Conservation (phyloP, 2,797 vertebrate genomes). For the Karalla daura region DNA sequence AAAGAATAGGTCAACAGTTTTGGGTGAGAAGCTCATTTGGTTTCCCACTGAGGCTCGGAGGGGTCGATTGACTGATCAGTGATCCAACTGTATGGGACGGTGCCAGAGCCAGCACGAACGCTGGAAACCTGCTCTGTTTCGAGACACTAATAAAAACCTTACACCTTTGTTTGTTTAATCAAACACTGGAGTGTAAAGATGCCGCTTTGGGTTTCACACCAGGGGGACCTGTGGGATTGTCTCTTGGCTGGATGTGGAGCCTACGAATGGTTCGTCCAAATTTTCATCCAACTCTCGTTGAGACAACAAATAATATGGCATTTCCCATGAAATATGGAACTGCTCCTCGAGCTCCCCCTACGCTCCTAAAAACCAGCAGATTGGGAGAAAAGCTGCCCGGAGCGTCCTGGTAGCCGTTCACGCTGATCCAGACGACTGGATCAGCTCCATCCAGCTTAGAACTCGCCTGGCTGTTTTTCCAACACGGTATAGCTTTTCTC, state of each 20-base stretch:
- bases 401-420: neutral
- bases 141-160: too few species aligned
- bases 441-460: neutral
- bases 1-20: neutral
- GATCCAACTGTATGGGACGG: neutral
- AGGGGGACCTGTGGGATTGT: too few species aligned
- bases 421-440: neutral
- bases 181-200: too few species aligned
- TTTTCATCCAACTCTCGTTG: neutral
- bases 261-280: neutral
- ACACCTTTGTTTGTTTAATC: too few species aligned
- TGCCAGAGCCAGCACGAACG: neutral
- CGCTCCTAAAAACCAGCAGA: too few species aligned
- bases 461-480: conserved; percentile 12
- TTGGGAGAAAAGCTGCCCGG: neutral
- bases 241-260: too few species aligned
- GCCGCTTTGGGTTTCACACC: too few species aligned
- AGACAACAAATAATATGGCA: too few species aligned
- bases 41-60: neutral
- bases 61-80: neutral
- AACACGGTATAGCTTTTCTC: conserved; percentile 10
- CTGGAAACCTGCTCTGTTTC: too few species aligned
- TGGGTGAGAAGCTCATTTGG: too few species aligned
- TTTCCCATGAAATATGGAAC: too few species aligned
- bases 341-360: too few species aligned